Evolutionary conservation across 2,797 vertebrate genomes (phyloP).

Genomic region (Anguilla anguilla): DNA sequence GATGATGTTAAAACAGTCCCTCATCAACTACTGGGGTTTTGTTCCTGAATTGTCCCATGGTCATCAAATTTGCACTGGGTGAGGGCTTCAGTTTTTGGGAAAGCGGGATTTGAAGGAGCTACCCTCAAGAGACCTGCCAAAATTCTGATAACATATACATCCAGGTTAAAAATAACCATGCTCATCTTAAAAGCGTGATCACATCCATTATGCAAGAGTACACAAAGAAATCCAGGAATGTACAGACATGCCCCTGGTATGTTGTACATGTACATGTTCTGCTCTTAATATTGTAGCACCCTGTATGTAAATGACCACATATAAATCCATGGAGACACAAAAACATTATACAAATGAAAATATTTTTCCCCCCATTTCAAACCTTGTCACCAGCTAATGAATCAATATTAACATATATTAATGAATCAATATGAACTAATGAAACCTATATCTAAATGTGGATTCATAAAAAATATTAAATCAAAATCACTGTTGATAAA

Average conservation of each 20-base stretch:
- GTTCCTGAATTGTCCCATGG: not conserved
- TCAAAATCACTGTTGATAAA: too few species aligned
- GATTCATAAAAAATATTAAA: too few species aligned
- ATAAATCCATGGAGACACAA: not conserved
- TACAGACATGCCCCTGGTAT: not conserved
- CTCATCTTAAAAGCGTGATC: not conserved
- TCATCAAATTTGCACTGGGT: not conserved
- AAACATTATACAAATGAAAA: not conserved
- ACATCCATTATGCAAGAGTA: not conserved
- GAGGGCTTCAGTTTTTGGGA: not conserved
- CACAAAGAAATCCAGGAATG: not conserved
- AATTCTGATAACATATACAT: not conserved
- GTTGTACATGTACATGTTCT: not conserved
- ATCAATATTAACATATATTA: not conserved
- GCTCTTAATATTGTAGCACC: not conserved
- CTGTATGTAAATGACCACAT: not conserved
- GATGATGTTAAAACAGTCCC: not conserved
- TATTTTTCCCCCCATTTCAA: not conserved
- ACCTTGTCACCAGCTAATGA: not conserved
- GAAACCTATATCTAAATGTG: too few species aligned
- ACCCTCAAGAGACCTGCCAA: not conserved
- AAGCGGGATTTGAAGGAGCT: not conserved
- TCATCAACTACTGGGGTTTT: not conserved
- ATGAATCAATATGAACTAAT: not conserved
- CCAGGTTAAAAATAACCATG: not conserved